Base-by-base conservation (phyloP, 1,140 invertebrate genomes). In the Drosophila hydei region DNA sequence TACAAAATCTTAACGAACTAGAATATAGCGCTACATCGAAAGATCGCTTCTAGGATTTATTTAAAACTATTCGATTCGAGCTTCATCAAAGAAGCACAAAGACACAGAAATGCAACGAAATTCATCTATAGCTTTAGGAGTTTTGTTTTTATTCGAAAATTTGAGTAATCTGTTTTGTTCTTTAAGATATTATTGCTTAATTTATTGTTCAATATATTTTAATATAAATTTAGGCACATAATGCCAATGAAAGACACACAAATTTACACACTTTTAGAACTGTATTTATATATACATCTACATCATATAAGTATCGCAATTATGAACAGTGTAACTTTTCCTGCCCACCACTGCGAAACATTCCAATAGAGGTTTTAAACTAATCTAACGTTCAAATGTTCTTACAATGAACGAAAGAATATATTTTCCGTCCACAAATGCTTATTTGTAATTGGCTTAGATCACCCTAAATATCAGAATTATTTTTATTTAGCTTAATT, bases 1-100 rank as follows among this genome's bases (percentile, higher is more conserved):
- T 98, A 27, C 97, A 98, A 84, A 97, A 96, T 89, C 92, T 98
- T 2, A 95, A 96, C 77, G 96, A 96, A 71, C 92, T 95, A 6
- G 96, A 96, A 81, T 94, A 95, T 60, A 93, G 94, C 33, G 93
- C 94, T 48, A 93, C 94, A 30, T 94, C 94, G 9, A 96, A 96
- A 89, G 95, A 96, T 90, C 94, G 96, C 80, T 96, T 96, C 93
- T 97, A 96, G 87, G 77, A 90, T 43, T 67, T 80, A 77, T 83
- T 88, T 79, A 74, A 89, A 78, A 89, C 74, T 78, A 89, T 90
- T 78, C 72, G 87, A 73, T 85, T 91, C 90, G 77, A 81, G 87
- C 85, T 90, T 72, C 90, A 85, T 33, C 71, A 90, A 21, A 42
- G 59, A 25, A 65, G 40, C 72, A 56, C 71, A 87, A 87, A 51